Conservation (phyloP, 2,113 vertebrate species). For the Leptocoma aspasia region DNA sequence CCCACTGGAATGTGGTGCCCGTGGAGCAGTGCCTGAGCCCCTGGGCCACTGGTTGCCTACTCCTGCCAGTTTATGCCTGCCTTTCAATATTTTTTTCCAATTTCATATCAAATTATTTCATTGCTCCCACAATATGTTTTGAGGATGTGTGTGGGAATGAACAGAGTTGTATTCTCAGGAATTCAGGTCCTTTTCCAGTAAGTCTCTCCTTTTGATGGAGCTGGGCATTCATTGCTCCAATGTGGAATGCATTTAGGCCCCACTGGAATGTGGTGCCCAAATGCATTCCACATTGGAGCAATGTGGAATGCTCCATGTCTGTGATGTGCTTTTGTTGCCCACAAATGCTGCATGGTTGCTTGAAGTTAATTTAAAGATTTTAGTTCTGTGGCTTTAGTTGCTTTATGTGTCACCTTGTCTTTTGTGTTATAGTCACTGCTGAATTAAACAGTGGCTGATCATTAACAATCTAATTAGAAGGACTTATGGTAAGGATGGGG, state of each 20-base stretch:
- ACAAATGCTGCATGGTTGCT: not conserved
- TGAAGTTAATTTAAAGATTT: not conserved
- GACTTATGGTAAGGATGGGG: not conserved
- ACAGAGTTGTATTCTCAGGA: not conserved
- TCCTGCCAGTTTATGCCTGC: not conserved
- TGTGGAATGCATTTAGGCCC: not conserved
- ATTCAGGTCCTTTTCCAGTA: not conserved
- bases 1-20: not conserved
- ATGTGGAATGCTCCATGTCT: not conserved
- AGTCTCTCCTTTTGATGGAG: not conserved
- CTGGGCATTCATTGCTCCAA: not conserved
- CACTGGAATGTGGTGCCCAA: no score
- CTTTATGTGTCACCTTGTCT: not conserved
- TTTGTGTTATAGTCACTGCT: not conserved
- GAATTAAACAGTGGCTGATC: not conserved
- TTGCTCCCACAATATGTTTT: not conserved
- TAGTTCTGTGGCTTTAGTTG: not conserved
- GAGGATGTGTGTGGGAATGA: not conserved
- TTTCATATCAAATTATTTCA: not conserved
- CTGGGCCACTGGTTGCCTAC: not conserved
- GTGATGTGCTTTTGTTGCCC: not conserved
- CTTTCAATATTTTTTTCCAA: not conserved
- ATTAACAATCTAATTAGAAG: not conserved
- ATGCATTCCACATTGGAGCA: no score
- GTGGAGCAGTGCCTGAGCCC: fast-evolving